A percentile compares a stretch with the other conserved stretches of the same genome.
Conservation (phyloP, 1,140 invertebrate species). For the Neelides sp. region DNA sequence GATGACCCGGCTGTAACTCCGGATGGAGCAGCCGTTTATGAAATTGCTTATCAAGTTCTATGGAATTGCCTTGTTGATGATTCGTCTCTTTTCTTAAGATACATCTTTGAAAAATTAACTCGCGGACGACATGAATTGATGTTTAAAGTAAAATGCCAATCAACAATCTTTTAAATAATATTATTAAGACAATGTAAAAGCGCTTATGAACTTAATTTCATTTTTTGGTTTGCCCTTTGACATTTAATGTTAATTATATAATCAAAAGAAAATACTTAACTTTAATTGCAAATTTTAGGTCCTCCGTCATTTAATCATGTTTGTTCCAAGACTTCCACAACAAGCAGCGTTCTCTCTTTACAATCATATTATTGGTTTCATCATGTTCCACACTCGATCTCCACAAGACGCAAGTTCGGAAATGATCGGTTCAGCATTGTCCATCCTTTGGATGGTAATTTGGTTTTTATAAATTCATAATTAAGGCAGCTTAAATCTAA, state of each 20-base stretch:
- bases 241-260: slow-evolving; percentile 3
- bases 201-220: not conserved
- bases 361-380: slow-evolving; percentile 97
- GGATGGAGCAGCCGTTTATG: slow-evolving; percentile 83
- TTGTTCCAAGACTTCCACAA: slow-evolving; percentile 82
- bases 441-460: slow-evolving; percentile 94
- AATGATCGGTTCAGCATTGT: slow-evolving; percentile 82
- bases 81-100: slow-evolving; percentile 84
- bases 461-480: slow-evolving; percentile 18
- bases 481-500: not conserved
- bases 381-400: slow-evolving; percentile 96
- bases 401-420: slow-evolving; percentile 88
- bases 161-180: no score
- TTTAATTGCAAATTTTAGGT: slow-evolving; percentile 33
- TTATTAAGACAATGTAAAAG: not conserved
- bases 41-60: slow-evolving; percentile 83
- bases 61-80: slow-evolving; percentile 98
- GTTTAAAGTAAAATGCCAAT: slow-evolving; percentile 71
- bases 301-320: slow-evolving; percentile 79
- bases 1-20: slow-evolving; percentile 89
- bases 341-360: slow-evolving; percentile 97
- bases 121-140: slow-evolving; percentile 89
- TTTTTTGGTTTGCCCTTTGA: not conserved
- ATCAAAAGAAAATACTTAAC: slow-evolving; percentile 13
- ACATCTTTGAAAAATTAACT: slow-evolving; percentile 90